Base-by-base conservation (phyloP, 2,888 invertebrate species). In the Latrodectus elegans region DNA sequence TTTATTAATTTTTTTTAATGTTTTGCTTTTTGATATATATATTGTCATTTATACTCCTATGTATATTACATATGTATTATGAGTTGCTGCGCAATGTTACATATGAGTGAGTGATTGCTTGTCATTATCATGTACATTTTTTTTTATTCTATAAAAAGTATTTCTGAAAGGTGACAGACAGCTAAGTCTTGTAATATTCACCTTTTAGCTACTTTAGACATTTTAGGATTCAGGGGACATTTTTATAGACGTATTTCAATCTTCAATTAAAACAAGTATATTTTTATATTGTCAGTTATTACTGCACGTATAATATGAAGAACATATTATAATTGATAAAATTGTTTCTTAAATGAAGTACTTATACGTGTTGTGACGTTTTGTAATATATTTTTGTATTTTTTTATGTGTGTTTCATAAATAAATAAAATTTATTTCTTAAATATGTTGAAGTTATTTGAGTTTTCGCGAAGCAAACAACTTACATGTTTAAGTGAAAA, bases 61-160 rank as follows among this genome's bases (percentile, higher is more conserved):
- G 55, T 83, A 84, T 74, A 70, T 53, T 75, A 65, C 26, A 53
- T 70, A 22, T 68, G 15, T 81, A 71, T 73, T 72, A 72, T 84
- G 14, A 38, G 65, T 84, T 84, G 84, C 84, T 84, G 84, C 77
- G 84, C 84, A 84, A 84, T 84, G 68, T 72, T 77, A 60, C 17
- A 49, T 72, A 60, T 84, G 52, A 72, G 77, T 84, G 72, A 64
- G 26, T 64, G 64, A 73, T 51, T 81, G 73, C 76, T 84, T 81
- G 77, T 84, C 52, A 60, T 60, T 12, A 15, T 15, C 12, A 15
- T 60, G 60, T 60, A 60, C n/a, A 15, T 55, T 55, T 60, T 60
- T 60, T 60, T 11, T 10, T 60, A 12, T 60, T 12, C 60, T 15
- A 11, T 60, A 60, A 60, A 11, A n/a, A n/a, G 14, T 15, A 60